Evolutionary conservation across 1,140 invertebrate species (phyloP), one percentile per base, ranked within the genome.

Genomic region (Zophobas morio): DNA sequence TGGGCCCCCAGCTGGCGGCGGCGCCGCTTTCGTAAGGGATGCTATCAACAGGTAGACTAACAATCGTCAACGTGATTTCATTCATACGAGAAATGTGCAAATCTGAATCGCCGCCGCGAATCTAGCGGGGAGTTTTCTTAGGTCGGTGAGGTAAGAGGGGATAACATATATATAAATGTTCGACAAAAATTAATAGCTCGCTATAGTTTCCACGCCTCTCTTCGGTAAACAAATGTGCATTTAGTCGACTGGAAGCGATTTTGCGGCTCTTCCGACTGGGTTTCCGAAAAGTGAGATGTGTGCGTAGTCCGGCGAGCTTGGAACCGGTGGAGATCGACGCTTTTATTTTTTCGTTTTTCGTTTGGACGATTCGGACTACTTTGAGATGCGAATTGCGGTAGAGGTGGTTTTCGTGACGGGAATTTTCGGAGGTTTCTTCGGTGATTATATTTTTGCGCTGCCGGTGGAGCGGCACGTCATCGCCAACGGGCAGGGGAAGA

Each of bases 181-280:
- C 49, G 71, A 73, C 71, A 73, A 73, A 73, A 73, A 73, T 73
- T 73, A 56, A 73, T 73, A 54, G 71, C 51, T 73, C 54, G 71
- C 71, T 73, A 42, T 73, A 73, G 71, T 73, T 73, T 54, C 71
- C 71, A 73, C 49, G 47, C 1, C 70, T 51, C 70, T 72, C 71
- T 56, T 73, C 54, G 71, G 56, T 73, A 72, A 72, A 72, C 70
- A 72, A 53, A 72, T 73, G 71, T 73, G 51, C 71, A 73, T 53
- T 47, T 72, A 34, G 20, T 53, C 2, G 20, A 51, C 6, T 51
- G 6, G 3, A 20, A 2, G 3, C 49, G 49, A 20, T 46, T 46
- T 8, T 46, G 3, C 42, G 42, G 6, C 53, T 5, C n/a, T n/a
- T n/a, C 2, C 56, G 8, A 33, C 20, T 60, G n/a, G 8, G 3